Evolutionary conservation across 2,888 invertebrate genomes (phyloP), one percentile per base, ranked within the genome.

Genomic region (Tetranychus truncatus): DNA sequence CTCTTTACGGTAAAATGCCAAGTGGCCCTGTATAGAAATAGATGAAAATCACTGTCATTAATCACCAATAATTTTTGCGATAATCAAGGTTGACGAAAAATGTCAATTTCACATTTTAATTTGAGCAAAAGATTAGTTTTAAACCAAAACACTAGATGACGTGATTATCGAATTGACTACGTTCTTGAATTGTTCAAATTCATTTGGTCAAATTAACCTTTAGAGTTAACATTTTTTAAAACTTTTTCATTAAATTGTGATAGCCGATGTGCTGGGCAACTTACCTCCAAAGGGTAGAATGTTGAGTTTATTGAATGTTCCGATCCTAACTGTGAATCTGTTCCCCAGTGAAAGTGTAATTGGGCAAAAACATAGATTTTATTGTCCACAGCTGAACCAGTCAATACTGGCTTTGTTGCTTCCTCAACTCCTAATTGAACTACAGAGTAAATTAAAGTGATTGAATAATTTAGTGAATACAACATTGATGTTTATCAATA

Each of bases 271-370:
- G 34, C 34, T 5, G 34, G 5, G 0, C 34, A 15, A 55, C 15
- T 55, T 69, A 69, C 69, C 69, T 69, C 69, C 11, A 69, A 21
- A 24, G 69, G 69, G 11, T 69, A 69, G 34, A 69, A 69, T 11
- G 20, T 69, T 20, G 69, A 69, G n/a, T 69, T 21, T 24, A 69
- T 24, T 24, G 69, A 69, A 69, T 69, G 69, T 69, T 69, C 69
- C 1, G 69, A 69, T 11, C 69, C 69, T 6, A 69, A 24, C 20
- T 5, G 4, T 20, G 21, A 24, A 20, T 69, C 11, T n/a, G 11
- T 69, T 69, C 69, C 69, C 69, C 69, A 69, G 4, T 69, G 69
- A 21, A 69, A 69, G 20, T 69, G 69, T 24, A 69, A 24, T 24
- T 69, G 69, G 11, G 18, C 21, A 24, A 69, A 69, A 6, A 69